Percentiles rank a stretch among this genome's conserved stretches.
Conservation (phyloP, 2,797 vertebrate species). For the Neoniphon sammara region DNA sequence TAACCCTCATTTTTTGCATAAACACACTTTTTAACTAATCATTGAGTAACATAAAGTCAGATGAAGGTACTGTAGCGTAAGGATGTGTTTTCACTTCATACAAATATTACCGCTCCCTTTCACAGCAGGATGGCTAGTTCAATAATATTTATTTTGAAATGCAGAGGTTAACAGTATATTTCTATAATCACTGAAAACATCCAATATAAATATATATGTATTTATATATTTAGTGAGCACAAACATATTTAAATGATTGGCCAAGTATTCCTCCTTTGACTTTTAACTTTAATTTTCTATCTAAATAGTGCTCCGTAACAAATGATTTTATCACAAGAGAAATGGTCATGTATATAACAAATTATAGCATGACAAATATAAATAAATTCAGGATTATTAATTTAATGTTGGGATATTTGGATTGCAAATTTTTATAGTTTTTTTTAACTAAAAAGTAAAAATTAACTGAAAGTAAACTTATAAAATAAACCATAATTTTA, state of each 20-base stretch:
- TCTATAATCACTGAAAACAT: neutral
- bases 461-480: neutral
- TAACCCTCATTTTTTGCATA: neutral
- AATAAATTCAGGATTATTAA: constrained; percentile 7
- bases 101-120: neutral
- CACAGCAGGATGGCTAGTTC: neutral
- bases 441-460: too few species aligned
- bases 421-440: neutral
- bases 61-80: neutral
- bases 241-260: neutral
- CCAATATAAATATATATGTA: neutral
- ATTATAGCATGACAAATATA: neutral
- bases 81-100: neutral
- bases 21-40: neutral
- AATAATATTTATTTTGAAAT: constrained; percentile 2
- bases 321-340: constrained; percentile 10
- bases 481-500: neutral
- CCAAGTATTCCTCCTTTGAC: neutral
- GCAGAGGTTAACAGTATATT: neutral
- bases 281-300: neutral
- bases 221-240: neutral
- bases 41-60: neutral
- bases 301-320: neutral
- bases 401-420: neutral
- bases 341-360: neutral